Evolutionary conservation across 2,888 invertebrate genomes (phyloP).

Genomic region (Rhodophaea formosa): DNA sequence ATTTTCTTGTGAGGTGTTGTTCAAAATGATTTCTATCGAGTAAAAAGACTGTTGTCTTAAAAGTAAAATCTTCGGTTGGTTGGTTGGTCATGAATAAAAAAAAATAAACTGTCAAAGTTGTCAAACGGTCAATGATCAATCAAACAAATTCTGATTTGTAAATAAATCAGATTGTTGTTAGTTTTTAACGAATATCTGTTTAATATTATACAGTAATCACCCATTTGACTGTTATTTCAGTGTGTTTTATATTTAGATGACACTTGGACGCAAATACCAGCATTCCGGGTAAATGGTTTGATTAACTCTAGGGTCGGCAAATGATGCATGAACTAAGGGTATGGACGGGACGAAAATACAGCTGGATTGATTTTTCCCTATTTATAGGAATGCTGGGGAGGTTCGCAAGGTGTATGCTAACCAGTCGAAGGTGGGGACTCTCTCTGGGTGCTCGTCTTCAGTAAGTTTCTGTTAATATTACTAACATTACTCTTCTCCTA

Average conservation of each 20-base stretch:
- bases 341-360: slow-evolving; percentile 54
- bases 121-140: slow-evolving; percentile 8
- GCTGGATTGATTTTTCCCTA: slow-evolving; percentile 75
- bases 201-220: background rate
- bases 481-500: slow-evolving; percentile 21
- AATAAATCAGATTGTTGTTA: slow-evolving; percentile 15
- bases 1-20: too few species aligned
- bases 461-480: slow-evolving; percentile 68
- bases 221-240: slow-evolving; percentile 23
- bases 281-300: slow-evolving; percentile 76
- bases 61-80: too few species aligned
- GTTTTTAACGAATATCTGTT: background rate
- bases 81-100: background rate
- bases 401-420: slow-evolving; percentile 75
- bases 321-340: slow-evolving; percentile 64
- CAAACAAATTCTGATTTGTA: slow-evolving; percentile 13
- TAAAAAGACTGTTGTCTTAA: too few species aligned
- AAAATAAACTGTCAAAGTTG: slow-evolving; percentile 4
- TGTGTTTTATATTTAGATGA: slow-evolving; percentile 60
- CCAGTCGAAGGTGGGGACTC: slow-evolving; percentile 84
- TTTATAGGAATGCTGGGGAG: slow-evolving; percentile 80
- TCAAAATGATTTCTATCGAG: too few species aligned
- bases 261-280: slow-evolving; percentile 77
- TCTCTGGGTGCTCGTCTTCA: slow-evolving; percentile 86
- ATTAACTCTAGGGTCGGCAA: slow-evolving; percentile 49